A percentile compares a stretch with the other conserved stretches of the same genome.
Evolutionary conservation across 2,888 invertebrate species (phyloP).

Genomic region (Chaetogeoica ovagalla): DNA sequence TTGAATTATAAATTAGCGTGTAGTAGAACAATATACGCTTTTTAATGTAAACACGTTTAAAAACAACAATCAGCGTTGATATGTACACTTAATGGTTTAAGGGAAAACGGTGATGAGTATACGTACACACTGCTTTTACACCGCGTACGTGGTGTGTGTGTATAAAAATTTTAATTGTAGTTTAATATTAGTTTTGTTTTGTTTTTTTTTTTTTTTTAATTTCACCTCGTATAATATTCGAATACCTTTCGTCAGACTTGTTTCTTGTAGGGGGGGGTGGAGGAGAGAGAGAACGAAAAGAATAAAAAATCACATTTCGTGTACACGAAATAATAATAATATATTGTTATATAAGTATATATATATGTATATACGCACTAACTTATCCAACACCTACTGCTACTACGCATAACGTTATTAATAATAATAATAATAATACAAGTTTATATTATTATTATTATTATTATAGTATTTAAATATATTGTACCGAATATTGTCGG

Average conservation of each 20-base stretch:
- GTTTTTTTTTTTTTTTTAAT: neutral
- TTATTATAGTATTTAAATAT: neutral
- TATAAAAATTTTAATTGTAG: conserved; percentile 9
- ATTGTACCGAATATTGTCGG: conserved; percentile 4
- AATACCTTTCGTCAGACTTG: conserved; percentile 37
- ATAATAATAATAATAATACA: no score
- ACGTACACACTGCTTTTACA: no score
- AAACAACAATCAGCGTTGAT: conserved; percentile 6
- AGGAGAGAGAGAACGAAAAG: neutral
- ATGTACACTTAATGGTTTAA: conserved; percentile 2
- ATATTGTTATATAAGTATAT: neutral
- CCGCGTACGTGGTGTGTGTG: neutral
- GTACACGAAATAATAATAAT: neutral
- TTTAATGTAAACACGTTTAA: conserved; percentile 40
- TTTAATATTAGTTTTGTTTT: conserved; percentile 13
- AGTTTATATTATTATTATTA: no score
- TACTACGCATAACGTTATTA: neutral
- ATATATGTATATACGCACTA: no score
- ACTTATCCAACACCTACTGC: no score
- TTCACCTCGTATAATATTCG: neutral
- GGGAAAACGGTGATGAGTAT: neutral
- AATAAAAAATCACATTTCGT: neutral
- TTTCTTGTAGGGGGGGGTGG: neutral
- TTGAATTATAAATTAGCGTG: conserved; percentile 37
- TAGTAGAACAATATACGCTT: conserved; percentile 17